phyloP scores from a whole-genome alignment of 2,888 invertebrate genomes.

The Girardia tigrina region DNA sequence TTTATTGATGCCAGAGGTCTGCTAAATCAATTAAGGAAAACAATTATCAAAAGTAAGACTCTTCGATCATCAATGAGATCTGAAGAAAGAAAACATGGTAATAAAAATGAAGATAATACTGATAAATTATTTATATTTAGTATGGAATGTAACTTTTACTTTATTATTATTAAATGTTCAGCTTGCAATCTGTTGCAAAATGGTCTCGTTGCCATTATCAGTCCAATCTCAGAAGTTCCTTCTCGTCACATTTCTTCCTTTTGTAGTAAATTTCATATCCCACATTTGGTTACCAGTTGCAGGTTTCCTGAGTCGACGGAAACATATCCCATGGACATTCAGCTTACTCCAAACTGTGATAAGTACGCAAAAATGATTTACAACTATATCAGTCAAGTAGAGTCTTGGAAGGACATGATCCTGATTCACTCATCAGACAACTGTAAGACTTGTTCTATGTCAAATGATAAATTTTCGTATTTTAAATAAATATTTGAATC shows the following conservation, averaged over 20 bases:
- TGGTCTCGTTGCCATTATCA: conserved; percentile 13
- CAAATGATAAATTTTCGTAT: no score
- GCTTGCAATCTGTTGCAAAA: background rate
- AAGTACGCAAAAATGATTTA: background rate
- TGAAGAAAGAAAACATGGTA: no score
- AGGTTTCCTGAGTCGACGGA: background rate
- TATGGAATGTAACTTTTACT: no score
- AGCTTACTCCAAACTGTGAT: background rate
- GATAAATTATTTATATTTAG: no score
- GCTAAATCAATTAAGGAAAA: no score
- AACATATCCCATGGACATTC: background rate
- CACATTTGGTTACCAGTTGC: conserved; percentile 3
- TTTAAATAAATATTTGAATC: no score
- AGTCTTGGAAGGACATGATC: conserved; percentile 4
- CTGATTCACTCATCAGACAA: background rate
- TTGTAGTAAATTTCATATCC: background rate
- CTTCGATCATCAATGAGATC: no score
- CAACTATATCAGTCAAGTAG: background rate
- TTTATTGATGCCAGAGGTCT: no score
- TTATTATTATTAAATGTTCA: background rate
- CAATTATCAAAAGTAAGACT: no score
- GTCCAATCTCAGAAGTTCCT: background rate
- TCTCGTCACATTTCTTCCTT: background rate
- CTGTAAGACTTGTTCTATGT: background rate
- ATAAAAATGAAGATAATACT: no score